These are phyloP conservation scores for Scaptomyza hsui DNA, from an alignment of 1,140 invertebrate species.

Conservation along the genomic window DNA sequence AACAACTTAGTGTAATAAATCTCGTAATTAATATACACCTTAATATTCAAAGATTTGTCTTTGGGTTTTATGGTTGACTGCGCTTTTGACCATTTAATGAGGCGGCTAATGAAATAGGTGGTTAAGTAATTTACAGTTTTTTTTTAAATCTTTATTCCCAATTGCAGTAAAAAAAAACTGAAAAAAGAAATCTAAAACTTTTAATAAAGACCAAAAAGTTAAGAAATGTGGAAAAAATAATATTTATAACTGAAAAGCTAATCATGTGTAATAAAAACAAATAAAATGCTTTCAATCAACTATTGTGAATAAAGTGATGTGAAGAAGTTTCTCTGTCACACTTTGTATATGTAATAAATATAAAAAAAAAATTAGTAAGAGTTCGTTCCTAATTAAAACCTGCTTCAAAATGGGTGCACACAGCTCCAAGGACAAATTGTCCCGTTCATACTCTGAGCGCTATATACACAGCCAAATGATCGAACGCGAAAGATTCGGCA, in stretches of 20 bases:
- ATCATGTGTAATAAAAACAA: too few species aligned
- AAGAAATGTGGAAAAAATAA: too few species aligned
- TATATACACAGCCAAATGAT: slow-evolving; percentile 83
- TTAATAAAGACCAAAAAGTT: too few species aligned
- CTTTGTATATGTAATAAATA: too few species aligned
- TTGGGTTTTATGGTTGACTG: slow-evolving; percentile 16
- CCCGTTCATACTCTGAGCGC: slow-evolving; percentile 86
- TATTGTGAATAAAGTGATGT: slow-evolving; percentile 54
- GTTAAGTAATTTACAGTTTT: slow-evolving; percentile 54
- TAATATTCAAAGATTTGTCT: not conserved
- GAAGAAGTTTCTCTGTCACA: too few species aligned
- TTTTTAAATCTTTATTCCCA: slow-evolving; percentile 41
- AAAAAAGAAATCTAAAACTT: slow-evolving; percentile 11
- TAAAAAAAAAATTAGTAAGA: not conserved
- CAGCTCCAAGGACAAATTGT: slow-evolving; percentile 88
- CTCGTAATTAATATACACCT: too few species aligned
- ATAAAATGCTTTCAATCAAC: slow-evolving; percentile 65
- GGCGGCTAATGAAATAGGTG: slow-evolving; percentile 63
- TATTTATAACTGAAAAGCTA: too few species aligned
- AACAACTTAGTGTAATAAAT: too few species aligned
- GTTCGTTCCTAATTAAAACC: not conserved
- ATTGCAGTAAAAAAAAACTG: slow-evolving; percentile 48
- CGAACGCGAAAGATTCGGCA: slow-evolving; percentile 86
- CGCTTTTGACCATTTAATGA: slow-evolving; percentile 44
- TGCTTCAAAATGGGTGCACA: slow-evolving; percentile 87